A percentile compares a stretch with the other conserved stretches of the same genome.
phyloP scores from a whole-genome alignment of 2,113 vertebrate species.

The Pyrgilauda ruficollis region DNA sequence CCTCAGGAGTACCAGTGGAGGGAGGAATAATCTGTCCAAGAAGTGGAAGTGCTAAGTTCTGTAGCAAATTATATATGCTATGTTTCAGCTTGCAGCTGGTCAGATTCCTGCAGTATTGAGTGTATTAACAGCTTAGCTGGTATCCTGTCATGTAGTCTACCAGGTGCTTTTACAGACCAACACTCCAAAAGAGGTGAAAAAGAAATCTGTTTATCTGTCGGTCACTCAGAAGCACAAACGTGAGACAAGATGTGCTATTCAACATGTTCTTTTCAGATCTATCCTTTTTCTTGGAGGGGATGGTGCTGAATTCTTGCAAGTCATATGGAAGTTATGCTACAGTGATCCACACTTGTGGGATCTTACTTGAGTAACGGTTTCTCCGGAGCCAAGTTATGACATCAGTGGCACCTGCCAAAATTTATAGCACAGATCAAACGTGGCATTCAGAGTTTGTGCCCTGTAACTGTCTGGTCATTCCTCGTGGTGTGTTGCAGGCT shows the following conservation, averaged over 20 bases:
- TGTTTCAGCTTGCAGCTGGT: neutral
- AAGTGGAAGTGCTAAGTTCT: constrained; percentile 23
- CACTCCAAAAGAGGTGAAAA: constrained; percentile 17
- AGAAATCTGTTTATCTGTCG: neutral
- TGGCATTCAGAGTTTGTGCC: constrained; percentile 43
- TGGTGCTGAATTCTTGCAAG: neutral
- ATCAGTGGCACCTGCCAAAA: constrained; percentile 52
- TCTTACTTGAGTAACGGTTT: constrained; percentile 17
- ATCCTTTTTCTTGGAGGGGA: neutral
- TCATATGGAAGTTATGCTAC: constrained; percentile 1
- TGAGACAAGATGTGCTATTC: constrained; percentile 10
- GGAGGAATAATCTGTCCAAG: neutral
- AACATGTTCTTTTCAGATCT: neutral
- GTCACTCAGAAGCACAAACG: neutral
- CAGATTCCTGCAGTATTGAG: constrained; percentile 19
- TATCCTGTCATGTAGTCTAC: constrained; percentile 20
- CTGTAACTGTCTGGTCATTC: constrained; percentile 25
- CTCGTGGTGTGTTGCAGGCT: neutral
- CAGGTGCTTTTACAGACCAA: neutral
- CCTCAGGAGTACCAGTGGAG: neutral
- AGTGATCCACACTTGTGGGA: constrained; percentile 24
- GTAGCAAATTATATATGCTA: neutral
- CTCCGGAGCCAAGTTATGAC: constrained; percentile 54
- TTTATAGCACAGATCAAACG: constrained; percentile 49
- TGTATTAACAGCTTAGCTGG: constrained; percentile 39